Base-by-base conservation (phyloP, 2,888 invertebrate genomes). In the Latrodectus elegans region DNA sequence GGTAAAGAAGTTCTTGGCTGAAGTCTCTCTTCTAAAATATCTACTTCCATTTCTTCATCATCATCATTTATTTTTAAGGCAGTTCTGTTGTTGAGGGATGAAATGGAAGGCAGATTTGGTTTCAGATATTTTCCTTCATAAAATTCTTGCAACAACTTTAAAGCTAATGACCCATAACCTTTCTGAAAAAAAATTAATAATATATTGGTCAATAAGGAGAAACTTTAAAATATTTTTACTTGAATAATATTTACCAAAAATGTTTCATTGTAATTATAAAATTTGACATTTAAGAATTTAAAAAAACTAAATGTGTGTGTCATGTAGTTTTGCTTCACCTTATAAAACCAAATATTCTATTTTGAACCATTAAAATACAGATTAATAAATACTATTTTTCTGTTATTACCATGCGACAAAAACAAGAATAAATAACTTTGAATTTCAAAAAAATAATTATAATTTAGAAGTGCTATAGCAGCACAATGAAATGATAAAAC, bases 151-250 rank as follows among this genome's bases (percentile, higher is more conserved):
- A 99, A 92, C 65, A 99, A 93, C 88, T 95, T 94, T 8, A 99
- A 91, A 0, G 99, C 98, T 83, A 96, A 94, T 88, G 95, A 95
- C 8, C 99, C 99, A 92, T 99, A 99, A 0, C 99, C 99, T 98
- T 99, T 99, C 96, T 97, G 91, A 26, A 93, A 92, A 89, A 84
- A 87, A 83, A n/a, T n/a, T n/a, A 82, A 90, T 85, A 67, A 14
- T 10, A 55, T 55, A 14, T 55, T 55, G 15, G 38, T 38, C 38
- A 2, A 38, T n/a, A 60, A 60, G 60, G 12, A 60, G n/a, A 60
- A 60, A 60, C n/a, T 22, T 60, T 11, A 10, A 60, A 11, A 11
- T 60, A 60, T 38, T 9, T 60, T 60, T 60, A 11, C n/a, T 6
- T 11, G 15, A 60, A 60, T 60, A 60, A 60, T 60, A 38, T 38